Percentiles rank a stretch among this genome's conserved stretches.
These are phyloP conservation scores for Microctenopoma stevenorrisi DNA, from an alignment of 2,797 vertebrate species.

Conservation along the genomic window DNA sequence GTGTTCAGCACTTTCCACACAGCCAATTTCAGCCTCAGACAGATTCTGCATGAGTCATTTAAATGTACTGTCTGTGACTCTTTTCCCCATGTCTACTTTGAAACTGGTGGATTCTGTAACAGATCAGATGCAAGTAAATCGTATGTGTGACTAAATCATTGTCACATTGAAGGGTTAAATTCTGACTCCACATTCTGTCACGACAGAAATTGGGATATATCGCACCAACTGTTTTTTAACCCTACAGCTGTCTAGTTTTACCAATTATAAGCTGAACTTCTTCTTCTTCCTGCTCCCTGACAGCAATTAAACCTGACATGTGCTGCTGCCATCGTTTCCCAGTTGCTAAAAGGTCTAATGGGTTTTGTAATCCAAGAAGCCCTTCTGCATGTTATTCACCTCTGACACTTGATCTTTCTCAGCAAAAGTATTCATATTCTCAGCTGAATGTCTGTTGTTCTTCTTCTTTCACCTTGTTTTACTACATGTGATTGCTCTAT, in stretches of 20 bases:
- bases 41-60: slow-evolving; percentile 1
- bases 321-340: neutral
- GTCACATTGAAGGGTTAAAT: neutral
- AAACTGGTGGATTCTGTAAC: neutral
- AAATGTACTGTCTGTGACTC: neutral
- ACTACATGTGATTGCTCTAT: neutral
- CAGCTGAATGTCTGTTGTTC: neutral
- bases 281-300: neutral
- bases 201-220: neutral
- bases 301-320: neutral
- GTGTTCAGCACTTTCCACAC: slow-evolving; percentile 6
- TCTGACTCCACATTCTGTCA: neutral
- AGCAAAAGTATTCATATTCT: neutral
- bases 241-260: neutral
- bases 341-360: neutral
- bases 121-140: neutral
- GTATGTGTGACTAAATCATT: neutral
- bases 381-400: neutral
- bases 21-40: slow-evolving; percentile 2
- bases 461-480: neutral
- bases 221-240: neutral
- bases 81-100: neutral
- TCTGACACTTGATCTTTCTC: neutral
- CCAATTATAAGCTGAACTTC: neutral
- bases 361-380: neutral